A percentile compares a stretch with the other conserved stretches of the same genome.
phyloP scores from a whole-genome alignment of 2,888 invertebrate species.

The Blastobasis adustella region DNA sequence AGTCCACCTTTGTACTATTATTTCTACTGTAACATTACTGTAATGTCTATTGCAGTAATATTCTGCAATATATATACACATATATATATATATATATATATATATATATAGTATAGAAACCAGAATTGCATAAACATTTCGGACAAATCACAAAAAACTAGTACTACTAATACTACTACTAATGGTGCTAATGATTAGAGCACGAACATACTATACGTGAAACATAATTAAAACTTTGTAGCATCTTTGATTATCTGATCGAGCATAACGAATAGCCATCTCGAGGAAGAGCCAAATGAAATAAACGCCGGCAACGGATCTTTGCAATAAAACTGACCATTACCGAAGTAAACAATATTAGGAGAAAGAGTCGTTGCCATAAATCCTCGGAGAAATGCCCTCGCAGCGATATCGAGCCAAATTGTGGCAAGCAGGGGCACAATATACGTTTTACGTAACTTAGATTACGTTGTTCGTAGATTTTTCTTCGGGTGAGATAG shows the following conservation, averaged over 20 bases:
- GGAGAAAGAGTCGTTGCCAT: conserved; percentile 50
- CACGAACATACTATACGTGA: too few species aligned
- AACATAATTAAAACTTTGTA: not conserved
- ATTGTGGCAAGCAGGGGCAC: conserved; percentile 41
- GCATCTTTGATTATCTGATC: not conserved
- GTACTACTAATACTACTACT: too few species aligned
- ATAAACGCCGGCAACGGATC: conserved; percentile 51
- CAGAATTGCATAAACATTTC: too few species aligned
- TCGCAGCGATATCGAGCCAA: conserved; percentile 50
- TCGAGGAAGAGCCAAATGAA: conserved; percentile 30
- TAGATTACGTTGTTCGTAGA: conserved; percentile 41
- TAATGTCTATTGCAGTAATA: too few species aligned
- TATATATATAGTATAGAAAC: too few species aligned
- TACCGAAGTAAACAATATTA: conserved; percentile 70
- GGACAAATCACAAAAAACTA: too few species aligned
- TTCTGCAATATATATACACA: too few species aligned
- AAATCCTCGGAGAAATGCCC: conserved; percentile 58
- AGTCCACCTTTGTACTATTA: too few species aligned
- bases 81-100: too few species aligned
- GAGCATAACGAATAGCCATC: conserved; percentile 1
- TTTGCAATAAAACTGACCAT: conserved; percentile 58
- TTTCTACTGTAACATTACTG: too few species aligned
- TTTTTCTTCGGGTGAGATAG: conserved; percentile 22
- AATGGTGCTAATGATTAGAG: too few species aligned
- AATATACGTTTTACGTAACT: conserved; percentile 44